Evolutionary conservation across 2,113 vertebrate genomes (phyloP).

Genomic region (Vulpes lagopus): DNA sequence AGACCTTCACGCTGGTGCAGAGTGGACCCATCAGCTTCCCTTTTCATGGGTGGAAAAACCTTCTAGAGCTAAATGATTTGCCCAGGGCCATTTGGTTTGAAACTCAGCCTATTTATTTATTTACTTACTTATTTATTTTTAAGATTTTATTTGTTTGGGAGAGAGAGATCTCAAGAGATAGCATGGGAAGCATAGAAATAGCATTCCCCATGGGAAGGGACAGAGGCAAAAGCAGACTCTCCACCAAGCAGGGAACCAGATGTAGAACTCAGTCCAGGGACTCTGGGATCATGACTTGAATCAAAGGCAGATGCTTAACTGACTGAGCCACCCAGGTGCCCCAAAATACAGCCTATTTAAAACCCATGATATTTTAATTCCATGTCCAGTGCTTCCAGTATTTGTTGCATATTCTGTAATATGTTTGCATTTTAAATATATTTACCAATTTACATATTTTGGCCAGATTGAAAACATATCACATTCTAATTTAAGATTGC

Average conservation of each 20-base stretch:
- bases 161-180: no score
- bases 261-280: no score
- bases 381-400: background rate
- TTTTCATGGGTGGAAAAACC: background rate
- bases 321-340: no score
- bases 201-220: no score
- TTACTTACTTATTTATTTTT: no score
- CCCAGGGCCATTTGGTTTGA: background rate
- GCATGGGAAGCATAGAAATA: no score
- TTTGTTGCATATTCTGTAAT: background rate
- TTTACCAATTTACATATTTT: slow-evolving; percentile 34
- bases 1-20: background rate
- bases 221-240: no score
- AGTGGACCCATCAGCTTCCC: background rate
- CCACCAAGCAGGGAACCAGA: no score
- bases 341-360: background rate
- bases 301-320: no score
- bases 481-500: background rate
- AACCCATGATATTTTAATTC: background rate
- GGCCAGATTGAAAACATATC: background rate
- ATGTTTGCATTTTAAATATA: background rate
- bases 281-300: no score
- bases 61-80: background rate
- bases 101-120: background rate
- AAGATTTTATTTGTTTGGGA: no score